Evolutionary conservation across 2,113 vertebrate genomes (phyloP), one percentile per base, ranked within the genome.

Genomic region (Canis aureus): DNA sequence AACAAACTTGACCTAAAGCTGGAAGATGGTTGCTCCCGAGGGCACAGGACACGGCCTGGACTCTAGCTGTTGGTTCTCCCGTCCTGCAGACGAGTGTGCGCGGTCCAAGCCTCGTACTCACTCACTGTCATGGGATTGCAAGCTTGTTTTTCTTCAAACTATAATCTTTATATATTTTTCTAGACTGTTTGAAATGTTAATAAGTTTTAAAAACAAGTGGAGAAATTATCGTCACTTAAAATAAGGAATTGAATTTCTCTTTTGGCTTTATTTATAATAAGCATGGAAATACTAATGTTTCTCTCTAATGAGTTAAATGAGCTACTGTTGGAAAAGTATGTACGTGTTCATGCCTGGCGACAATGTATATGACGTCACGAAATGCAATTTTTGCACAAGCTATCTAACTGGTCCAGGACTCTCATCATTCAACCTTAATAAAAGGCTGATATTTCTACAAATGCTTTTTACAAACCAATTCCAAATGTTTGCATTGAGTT

Each of bases 391-490:
- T 87, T 87, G 79, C 60, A 10, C 4, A 89, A 82, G 32, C 35
- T 57, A 1, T 82, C 35, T 76, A 84, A 71, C 29, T 74, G 85
- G 13, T 27, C 2, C 51, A 43, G 23, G 51, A 51, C 13, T 91
- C 62, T 88, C 16, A 84, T 55, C 53, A 57, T 74, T 89, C 19
- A 59, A 17, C 43, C 74, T 29, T 89, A 51, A 57, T 32, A 8
- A 51, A 43, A 12, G 3, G 19, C 43, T 64, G 11, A 85, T 92
- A 82, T 43, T 96, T 95, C 86, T 89, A 76, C 20, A 89, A 86
- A 60, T 89, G 32, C 10, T 69, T 85, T 89, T 88, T 71, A 73
- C 2, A 97, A 81, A 85, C 20, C 20, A 88, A 82, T 81, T 97
- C 59, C 71, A 80, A 55, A n/a, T 81, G 84, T 95, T 90, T 91